Evolutionary conservation across 2,888 invertebrate species (phyloP), one percentile per base, ranked within the genome.

Genomic region (Ommatoiulus sabulosus): DNA sequence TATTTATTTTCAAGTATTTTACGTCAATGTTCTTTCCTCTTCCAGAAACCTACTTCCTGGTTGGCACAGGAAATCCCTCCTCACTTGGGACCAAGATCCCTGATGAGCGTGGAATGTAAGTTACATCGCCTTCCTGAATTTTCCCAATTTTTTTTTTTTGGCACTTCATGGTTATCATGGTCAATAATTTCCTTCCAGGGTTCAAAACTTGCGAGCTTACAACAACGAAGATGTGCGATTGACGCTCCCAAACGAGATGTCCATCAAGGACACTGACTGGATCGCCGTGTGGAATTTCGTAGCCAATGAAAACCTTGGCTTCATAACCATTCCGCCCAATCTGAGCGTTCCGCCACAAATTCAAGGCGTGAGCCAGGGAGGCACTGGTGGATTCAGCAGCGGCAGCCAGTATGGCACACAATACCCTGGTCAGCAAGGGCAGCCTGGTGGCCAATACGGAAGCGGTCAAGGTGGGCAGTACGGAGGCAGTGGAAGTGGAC

Each of bases 1-100:
- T 2, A 35, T 35, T 35, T 2, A 35, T 35, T 35, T 35, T 35
- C 35, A 35, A 35, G 35, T 35, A 35, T 35, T 35, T 35, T 35
- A 12, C 12, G 1, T 48, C 3, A 48, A 48, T 48, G 48, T 10
- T 48, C 7, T 87, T 80, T 46, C 15, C 20, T 44, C 10, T 80
- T 86, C 24, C 87, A 90, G 90, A 90, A 88, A 89, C 88, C n/a
- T 90, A 89, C 80, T 90, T 90, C 84, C 15, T 63, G 43, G 90
- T 88, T 87, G 90, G 90, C n/a, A 88, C 89, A n/a, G 90, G 90
- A 0, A 63, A 44, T 48, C 90, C 90, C 3, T 88, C 89, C 44
- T 88, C 90, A 1, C 87, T 72, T 48, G 90, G 90, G 6, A 88
- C 89, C 8, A 90, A 89, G 86, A 88, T 90, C 7, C 89, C 89